Percentiles rank a stretch among this genome's conserved stretches.
Conservation (phyloP, 2,113 vertebrate genomes). For the Spheniscus mendiculus region DNA sequence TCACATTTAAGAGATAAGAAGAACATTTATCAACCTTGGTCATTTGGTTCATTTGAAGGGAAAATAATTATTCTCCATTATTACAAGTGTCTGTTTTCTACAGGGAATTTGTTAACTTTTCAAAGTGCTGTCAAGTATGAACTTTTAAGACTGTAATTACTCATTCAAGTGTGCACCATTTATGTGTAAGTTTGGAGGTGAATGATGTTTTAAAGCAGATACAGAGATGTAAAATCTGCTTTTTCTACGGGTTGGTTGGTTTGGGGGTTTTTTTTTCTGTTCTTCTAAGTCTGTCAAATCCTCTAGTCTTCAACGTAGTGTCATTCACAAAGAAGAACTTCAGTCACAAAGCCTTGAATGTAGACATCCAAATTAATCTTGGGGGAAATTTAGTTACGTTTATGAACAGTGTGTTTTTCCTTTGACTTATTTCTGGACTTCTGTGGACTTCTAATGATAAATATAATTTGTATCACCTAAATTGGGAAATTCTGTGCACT, state of each 20-base stretch:
- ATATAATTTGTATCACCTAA: background rate
- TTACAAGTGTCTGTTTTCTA: background rate
- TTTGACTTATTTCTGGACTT: background rate
- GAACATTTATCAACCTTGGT: background rate
- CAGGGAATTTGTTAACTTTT: background rate
- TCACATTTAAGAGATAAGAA: background rate
- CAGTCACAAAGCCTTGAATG: background rate
- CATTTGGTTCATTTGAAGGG: background rate
- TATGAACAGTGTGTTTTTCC: background rate
- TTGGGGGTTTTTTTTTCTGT: background rate
- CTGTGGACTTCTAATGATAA: background rate
- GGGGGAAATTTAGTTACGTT: background rate
- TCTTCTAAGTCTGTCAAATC: background rate
- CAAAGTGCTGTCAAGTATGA: background rate
- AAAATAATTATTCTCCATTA: background rate
- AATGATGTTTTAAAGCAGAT: background rate
- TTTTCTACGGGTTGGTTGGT: background rate
- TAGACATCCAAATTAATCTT: background rate
- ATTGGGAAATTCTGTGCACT: background rate
- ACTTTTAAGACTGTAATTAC: background rate
- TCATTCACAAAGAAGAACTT: background rate
- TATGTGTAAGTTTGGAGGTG: background rate
- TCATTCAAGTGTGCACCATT: background rate
- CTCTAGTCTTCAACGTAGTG: background rate
- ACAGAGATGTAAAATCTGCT: background rate